Base-by-base conservation (phyloP, 2,888 invertebrate genomes). In the Cephus pygmeus region DNA sequence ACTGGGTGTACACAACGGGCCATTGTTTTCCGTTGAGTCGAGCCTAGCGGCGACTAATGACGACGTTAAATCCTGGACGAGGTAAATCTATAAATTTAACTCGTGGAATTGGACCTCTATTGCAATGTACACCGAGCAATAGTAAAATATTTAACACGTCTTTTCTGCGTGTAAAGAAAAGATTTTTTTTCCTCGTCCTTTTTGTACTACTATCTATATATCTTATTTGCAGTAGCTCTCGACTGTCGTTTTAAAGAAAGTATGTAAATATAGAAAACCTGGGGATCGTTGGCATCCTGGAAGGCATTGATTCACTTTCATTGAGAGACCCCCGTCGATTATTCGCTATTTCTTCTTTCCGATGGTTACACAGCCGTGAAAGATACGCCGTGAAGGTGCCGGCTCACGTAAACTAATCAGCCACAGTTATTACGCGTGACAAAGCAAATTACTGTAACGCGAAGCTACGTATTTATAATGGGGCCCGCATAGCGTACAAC, bases 371-470 rank as follows among this genome's bases (percentile, higher is more conserved):
- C 35, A 56, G 34, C 56, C 76, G 40, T 36, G 36, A 30, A 73
- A 40, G 69, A 80, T 73, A 73, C 73, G 76, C 77, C 81, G 80
- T 77, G 76, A 83, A 86, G 82, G 81, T 81, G 82, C 79, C 81
- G 80, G 82, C 82, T 85, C 87, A 86, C 86, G 87, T 86, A 87
- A 56, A 79, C 82, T 83, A 84, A 87, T 87, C 86, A 85, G 79
- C 83, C 81, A 82, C 83, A 81, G 82, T 86, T 83, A 82, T 85
- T 85, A 82, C 80, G 81, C 81, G 83, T 81, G 82, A 83, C 83
- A 82, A 83, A 83, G 83, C 80, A 79, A 85, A 87, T 83, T 82
- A 82, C 80, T 80, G 79, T 75, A 76, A 76, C 68, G 40, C 69
- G 34, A 68, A 34, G 76, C 69, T 34, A n/a, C 31, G 71, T 71